Evolutionary conservation across 2,888 invertebrate species (phyloP), one percentile per base, ranked within the genome.

Genomic region (Hylaea fasciaria): DNA sequence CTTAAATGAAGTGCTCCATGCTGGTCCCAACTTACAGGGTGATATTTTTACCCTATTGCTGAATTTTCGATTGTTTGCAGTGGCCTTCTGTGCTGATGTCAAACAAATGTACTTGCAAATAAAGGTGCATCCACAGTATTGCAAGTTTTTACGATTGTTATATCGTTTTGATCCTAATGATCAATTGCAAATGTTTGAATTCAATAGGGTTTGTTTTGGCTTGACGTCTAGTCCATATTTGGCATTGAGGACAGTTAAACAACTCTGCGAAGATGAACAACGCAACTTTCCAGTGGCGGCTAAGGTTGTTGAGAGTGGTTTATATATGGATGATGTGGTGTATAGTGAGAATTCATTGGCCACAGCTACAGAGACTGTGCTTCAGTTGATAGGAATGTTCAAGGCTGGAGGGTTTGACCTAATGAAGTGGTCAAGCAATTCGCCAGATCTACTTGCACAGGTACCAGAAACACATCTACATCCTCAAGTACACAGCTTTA

Each of bases 41-140:
- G 58, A 58, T 13, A 16, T 58, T 12, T 48, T 52, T 44, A 0
- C 14, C 0, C 32, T 58, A 22, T n/a, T 58, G 1, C 37, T 58
- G 29, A 37, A 56, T 32, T 67, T 70, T 39, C 55, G 70, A 0
- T 29, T 65, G 9, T 60, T 60, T 12, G 11, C 40, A 0, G 35
- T 67, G 2, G 69, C 68, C 1, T 44, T 69, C 10, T 56, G 49
- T 2, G 66, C 71, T 10, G 71, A 71, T 41, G 56, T 62, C 17
- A 57, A 65, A n/a, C 69, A 70, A 50, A 65, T 67, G 66, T 72
- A 62, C 44, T 28, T 69, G 29, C 49, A 54, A 28, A 68, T 67
- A 13, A 16, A 28, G 0, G 43, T 67, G 8, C 12, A 16, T 8
- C 41, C 50, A 35, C 9, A 28, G 10, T 43, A 67, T 29, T 57